Evolutionary conservation across 1,140 invertebrate genomes (phyloP).

Genomic region (Micrasema minimum): DNA sequence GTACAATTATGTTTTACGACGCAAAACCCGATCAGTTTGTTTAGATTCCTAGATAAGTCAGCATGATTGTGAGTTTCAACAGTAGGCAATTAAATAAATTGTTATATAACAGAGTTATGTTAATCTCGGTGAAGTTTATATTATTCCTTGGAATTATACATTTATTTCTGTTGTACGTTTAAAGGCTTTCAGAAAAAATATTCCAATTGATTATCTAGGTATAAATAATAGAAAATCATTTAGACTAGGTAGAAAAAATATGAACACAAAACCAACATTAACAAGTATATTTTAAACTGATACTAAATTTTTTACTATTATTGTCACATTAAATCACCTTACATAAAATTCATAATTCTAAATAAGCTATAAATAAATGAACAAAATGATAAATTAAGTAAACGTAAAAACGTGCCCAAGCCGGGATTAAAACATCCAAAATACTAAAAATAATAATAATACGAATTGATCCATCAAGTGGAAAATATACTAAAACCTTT

Average conservation of each 20-base stretch:
- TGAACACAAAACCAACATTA: slow-evolving; percentile 39
- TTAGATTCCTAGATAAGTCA: too few relatives aligned
- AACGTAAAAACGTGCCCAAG: slow-evolving; percentile 40
- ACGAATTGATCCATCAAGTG: slow-evolving; percentile 48
- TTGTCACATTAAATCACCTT: slow-evolving; percentile 34
- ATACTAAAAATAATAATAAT: slow-evolving; percentile 39
- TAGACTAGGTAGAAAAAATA: slow-evolving; percentile 50
- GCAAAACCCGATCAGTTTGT: too few relatives aligned
- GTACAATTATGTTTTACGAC: too few relatives aligned
- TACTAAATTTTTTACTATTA: slow-evolving; percentile 47
- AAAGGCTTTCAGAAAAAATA: slow-evolving; percentile 17
- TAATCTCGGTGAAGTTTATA: too few relatives aligned
- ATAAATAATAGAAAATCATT: slow-evolving; percentile 41
- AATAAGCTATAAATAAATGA: slow-evolving; percentile 45
- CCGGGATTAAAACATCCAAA: slow-evolving; percentile 45
- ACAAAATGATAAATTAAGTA: slow-evolving; percentile 35
- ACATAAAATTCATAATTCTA: slow-evolving; percentile 47
- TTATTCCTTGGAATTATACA: too few relatives aligned
- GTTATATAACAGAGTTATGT: too few relatives aligned
- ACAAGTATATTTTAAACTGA: slow-evolving; percentile 44
- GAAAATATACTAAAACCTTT: slow-evolving; percentile 39
- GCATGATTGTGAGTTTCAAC: too few relatives aligned
- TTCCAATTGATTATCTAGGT: slow-evolving; percentile 18
- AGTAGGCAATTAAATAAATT: too few relatives aligned
- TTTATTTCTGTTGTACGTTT: not conserved